Evolutionary conservation across 2,888 invertebrate genomes (phyloP).

Genomic region (Yponomeuta malinellus): DNA sequence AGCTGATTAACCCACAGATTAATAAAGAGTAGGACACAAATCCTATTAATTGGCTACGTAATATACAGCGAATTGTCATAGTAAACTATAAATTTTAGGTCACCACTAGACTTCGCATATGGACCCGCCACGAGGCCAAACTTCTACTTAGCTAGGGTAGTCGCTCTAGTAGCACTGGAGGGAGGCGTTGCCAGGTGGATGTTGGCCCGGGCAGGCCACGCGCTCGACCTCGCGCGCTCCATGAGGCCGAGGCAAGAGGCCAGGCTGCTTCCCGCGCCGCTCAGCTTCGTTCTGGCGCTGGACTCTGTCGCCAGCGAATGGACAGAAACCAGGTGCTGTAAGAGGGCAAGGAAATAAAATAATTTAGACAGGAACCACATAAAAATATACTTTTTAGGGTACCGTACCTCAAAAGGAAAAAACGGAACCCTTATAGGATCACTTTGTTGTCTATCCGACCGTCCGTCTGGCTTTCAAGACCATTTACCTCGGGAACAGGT

Average conservation of each 20-base stretch:
- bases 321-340: constrained; percentile 53
- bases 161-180: constrained; percentile 34
- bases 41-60: no score
- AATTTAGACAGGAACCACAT: background rate
- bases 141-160: constrained; percentile 45
- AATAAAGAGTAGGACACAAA: no score
- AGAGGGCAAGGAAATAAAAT: background rate
- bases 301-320: constrained; percentile 48
- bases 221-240: constrained; percentile 37
- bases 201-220: constrained; percentile 48
- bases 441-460: no score
- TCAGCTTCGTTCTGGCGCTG: constrained; percentile 32
- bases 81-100: no score
- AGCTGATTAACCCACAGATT: no score
- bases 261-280: constrained; percentile 31
- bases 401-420: no score
- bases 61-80: no score
- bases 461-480: no score
- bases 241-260: constrained; percentile 46
- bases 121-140: no score
- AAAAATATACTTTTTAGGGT: background rate
- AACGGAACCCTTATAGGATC: no score
- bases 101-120: no score
- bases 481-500: no score
- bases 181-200: constrained; percentile 55